A percentile compares a stretch with the other conserved stretches of the same genome.
These are phyloP conservation scores for Drosophila colorata DNA, from an alignment of 2,888 invertebrate species.

Conservation along the genomic window DNA sequence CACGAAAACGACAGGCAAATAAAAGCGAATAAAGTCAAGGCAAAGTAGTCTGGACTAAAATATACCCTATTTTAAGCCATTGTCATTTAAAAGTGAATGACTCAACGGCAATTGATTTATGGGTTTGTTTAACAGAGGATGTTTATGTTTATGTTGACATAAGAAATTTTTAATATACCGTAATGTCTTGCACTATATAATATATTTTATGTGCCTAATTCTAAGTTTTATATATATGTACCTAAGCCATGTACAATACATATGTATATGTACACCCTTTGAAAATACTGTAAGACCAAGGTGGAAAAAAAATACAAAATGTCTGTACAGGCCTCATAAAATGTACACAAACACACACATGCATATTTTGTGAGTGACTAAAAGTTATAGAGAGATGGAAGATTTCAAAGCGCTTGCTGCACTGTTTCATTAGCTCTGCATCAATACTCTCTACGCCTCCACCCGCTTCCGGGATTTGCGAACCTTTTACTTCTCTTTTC, in stretches of 20 bases:
- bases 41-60: not conserved
- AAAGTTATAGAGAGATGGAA: not conserved
- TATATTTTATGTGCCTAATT: too few species aligned
- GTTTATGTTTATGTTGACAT: too few species aligned
- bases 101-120: not conserved
- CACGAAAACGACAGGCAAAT: slow-evolving; percentile 31
- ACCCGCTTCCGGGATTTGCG: slow-evolving; percentile 38
- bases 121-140: too few species aligned
- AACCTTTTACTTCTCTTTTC: slow-evolving; percentile 59
- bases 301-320: slow-evolving; percentile 43
- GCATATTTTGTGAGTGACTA: not conserved
- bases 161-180: too few species aligned
- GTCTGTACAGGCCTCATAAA: slow-evolving; percentile 57
- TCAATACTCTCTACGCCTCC: slow-evolving; percentile 34
- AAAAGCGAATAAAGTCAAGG: slow-evolving; percentile 12
- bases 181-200: slow-evolving; percentile 13
- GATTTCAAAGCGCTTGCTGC: slow-evolving; percentile 54
- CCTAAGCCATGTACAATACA: too few species aligned
- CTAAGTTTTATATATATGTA: too few species aligned
- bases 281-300: slow-evolving; percentile 32
- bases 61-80: slow-evolving; percentile 13
- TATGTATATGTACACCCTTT: not conserved
- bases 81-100: not conserved
- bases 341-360: slow-evolving; percentile 40
- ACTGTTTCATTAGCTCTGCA: slow-evolving; percentile 74